A percentile compares a stretch with the other conserved stretches of the same genome.
These are phyloP conservation scores for Setophaga petechia DNA, from an alignment of 2,113 vertebrate genomes.

Conservation along the genomic window DNA sequence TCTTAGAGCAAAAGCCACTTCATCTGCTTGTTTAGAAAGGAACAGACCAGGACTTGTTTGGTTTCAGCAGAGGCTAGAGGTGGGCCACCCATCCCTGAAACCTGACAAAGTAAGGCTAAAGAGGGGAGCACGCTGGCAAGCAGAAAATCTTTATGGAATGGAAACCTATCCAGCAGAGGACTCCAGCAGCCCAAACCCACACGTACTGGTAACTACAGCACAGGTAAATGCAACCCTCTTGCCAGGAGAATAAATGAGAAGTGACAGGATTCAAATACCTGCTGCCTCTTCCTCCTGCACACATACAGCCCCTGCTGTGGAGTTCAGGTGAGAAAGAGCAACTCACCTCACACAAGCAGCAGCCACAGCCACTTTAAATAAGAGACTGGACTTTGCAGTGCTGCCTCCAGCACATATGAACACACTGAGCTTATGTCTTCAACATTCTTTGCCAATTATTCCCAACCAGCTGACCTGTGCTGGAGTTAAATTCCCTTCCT, in stretches of 20 bases:
- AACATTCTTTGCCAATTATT: neutral
- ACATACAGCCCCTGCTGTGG: neutral
- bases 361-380: neutral
- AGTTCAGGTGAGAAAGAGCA: neutral
- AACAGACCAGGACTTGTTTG: neutral
- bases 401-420: neutral
- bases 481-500: neutral
- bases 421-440: neutral
- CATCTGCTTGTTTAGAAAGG: neutral
- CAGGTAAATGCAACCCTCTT: neutral
- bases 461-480: neutral
- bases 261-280: neutral
- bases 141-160: neutral
- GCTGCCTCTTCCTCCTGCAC: neutral
- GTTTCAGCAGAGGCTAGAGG: neutral
- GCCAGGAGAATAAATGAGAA: neutral
- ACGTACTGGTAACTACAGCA: neutral
- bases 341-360: neutral
- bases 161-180: neutral
- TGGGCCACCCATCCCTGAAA: neutral
- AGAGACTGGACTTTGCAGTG: neutral
- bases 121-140: neutral
- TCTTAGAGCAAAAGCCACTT: neutral
- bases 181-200: neutral
- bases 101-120: neutral